Base-by-base conservation (phyloP, 2,797 vertebrate species). In the Acipenser transmontanus region DNA sequence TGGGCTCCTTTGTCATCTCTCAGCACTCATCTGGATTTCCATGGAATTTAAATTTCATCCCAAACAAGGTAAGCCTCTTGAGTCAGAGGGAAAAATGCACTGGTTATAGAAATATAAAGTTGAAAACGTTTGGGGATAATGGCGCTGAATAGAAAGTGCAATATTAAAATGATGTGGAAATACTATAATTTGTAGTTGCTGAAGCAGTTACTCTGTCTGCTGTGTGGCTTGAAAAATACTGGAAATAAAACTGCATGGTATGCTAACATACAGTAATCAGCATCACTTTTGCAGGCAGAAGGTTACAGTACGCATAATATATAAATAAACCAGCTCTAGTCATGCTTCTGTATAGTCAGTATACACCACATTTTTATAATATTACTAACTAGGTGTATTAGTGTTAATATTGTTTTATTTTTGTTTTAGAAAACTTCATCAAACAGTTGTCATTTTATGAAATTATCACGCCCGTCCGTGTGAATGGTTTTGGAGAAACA, bases 401-500 rank as follows among this genome's bases (percentile, higher is more conserved):
- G 34, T 34, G 34, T 34, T 34, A 51, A 52, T 52, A 6, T 61
- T 9, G 2, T 63, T 64, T 65, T 9, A 8, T 47, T 69, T 74
- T 17, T 54, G 17, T 73, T 88, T 66, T 86, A 99, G 96, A 94
- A 80, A 87, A 81, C 66, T 89, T 97, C 69, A 81, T 96, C 80
- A 88, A 84, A 81, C 90, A 88, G 66, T 86, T 99, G 81, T 88
- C 92, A 70, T 92, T 92, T 7, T 98, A 97, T 7, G 95, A 99
- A 79, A 94, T 99, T 76, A 73, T 96, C 83, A 94, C 91, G 66
- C 97, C 96, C 12, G 76, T 91, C 49, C 90, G 96, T 66, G 83
- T 99, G 64, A 93, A 97, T 71, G 94, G 96, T 74, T 95, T 95
- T 64, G 97, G 96, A 68, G 94, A 96, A 63, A 88, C 80, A 2